A percentile compares a stretch with the other conserved stretches of the same genome.
phyloP scores from a whole-genome alignment of 2,797 vertebrate genomes.

The Myiotriccus ornatus region DNA sequence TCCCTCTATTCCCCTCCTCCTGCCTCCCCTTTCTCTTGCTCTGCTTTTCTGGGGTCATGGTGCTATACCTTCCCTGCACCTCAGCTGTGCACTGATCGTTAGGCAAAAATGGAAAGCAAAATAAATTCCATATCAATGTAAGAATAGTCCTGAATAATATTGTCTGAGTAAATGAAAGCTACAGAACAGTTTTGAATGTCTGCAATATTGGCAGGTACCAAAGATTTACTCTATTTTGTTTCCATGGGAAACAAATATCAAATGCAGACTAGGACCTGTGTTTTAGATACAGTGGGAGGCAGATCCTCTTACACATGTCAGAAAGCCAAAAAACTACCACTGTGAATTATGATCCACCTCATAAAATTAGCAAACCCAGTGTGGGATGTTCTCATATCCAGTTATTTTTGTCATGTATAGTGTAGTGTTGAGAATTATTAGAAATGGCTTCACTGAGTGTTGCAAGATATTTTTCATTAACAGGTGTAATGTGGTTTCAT shows the following conservation, averaged over 20 bases:
- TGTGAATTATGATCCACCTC: not conserved
- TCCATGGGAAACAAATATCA: not conserved
- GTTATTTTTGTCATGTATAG: not conserved
- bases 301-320: not conserved
- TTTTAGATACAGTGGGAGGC: not conserved
- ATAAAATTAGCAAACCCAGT: not conserved
- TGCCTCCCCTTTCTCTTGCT: not conserved
- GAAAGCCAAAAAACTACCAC: not conserved
- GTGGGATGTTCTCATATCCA: not conserved
- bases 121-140: not conserved
- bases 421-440: not conserved
- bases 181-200: not conserved
- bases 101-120: slow-evolving; percentile 14
- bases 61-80: not conserved
- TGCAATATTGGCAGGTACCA: not conserved
- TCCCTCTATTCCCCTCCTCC: not conserved
- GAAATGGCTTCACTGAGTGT: not conserved
- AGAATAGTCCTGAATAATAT: not conserved
- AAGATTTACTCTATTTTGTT: slow-evolving; percentile 3
- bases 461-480: not conserved
- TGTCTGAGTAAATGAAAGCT: not conserved
- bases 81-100: not conserved
- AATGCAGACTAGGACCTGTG: not conserved
- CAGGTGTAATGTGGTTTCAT: not conserved
- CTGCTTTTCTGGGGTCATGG: slow-evolving; percentile 1